phyloP scores from a whole-genome alignment of 2,113 vertebrate species.

The Melanotaenia duboulayi region DNA sequence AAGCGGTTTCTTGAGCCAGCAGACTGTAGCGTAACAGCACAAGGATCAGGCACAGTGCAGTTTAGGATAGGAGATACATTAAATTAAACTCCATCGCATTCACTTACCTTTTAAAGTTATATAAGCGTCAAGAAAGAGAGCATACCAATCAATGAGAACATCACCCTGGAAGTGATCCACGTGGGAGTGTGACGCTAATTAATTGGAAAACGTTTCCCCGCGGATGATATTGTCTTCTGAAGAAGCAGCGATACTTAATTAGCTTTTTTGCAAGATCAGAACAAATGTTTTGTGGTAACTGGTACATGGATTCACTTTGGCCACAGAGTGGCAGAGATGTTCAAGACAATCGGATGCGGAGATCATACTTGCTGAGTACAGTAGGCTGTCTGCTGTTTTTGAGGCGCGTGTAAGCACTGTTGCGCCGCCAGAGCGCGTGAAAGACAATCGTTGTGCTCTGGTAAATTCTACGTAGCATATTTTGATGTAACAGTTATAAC shows the following conservation, averaged over 20 bases:
- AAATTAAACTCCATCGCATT: constrained; percentile 1
- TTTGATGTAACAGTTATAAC: constrained; percentile 37
- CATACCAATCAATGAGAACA: constrained; percentile 15
- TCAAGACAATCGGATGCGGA: constrained; percentile 74
- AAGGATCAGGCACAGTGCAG: constrained; percentile 8
- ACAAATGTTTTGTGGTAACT: constrained; percentile 2
- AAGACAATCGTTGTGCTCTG: constrained; percentile 30
- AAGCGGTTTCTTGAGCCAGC: background rate
- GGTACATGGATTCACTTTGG: constrained; percentile 68
- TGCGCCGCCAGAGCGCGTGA: constrained; percentile 61
- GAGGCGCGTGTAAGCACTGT: constrained; percentile 24
- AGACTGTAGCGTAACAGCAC: background rate
- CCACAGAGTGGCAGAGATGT: constrained; percentile 86
- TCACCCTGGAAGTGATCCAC: constrained; percentile 41
- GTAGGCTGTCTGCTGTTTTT: constrained; percentile 19
- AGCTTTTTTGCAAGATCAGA: constrained; percentile 25
- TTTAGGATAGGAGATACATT: constrained; percentile 1
- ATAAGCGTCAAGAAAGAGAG: background rate
- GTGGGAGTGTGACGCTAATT: constrained; percentile 60
- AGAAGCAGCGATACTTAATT: background rate
- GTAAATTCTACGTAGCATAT: constrained; percentile 14
- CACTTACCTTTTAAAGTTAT: constrained; percentile 4
- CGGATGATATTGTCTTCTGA: background rate
- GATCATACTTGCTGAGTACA: constrained; percentile 19
- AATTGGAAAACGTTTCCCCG: constrained; percentile 23